These are phyloP conservation scores for Pontoporia blainvillei DNA, from an alignment of 2,113 vertebrate genomes.

Conservation along the genomic window DNA sequence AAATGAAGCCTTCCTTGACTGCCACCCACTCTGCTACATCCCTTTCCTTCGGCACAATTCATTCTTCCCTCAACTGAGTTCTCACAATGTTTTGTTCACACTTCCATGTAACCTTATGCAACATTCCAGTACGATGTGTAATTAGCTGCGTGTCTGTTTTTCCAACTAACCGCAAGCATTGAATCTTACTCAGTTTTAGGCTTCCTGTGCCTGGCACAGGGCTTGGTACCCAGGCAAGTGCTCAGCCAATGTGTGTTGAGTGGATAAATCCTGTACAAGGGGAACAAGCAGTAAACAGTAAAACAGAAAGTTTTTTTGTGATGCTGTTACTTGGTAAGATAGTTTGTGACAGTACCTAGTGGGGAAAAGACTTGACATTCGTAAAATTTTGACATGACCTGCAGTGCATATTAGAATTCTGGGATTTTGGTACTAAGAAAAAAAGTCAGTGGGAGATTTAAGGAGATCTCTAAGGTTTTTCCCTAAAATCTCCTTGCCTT, in stretches of 20 bases:
- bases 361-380: not conserved
- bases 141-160: not conserved
- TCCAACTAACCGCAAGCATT: not conserved
- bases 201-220: not conserved
- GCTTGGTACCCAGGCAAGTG: not conserved
- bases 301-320: not conserved
- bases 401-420: not conserved
- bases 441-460: not conserved
- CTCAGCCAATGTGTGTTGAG: not conserved
- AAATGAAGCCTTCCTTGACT: not conserved
- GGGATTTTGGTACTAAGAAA: not conserved
- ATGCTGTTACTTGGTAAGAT: not conserved
- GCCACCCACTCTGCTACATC: not conserved
- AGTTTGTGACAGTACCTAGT: not conserved
- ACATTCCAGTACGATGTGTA: not conserved
- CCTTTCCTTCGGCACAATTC: not conserved
- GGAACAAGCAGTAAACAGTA: not conserved
- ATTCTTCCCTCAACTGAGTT: not conserved
- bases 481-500: not conserved
- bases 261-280: not conserved
- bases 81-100: not conserved
- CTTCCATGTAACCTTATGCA: not conserved
- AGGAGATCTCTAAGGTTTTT: not conserved
- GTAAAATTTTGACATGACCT: not conserved
- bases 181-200: not conserved